phyloP scores from a whole-genome alignment of 1,140 invertebrate species.

The Drosophila kurseongensis region DNA sequence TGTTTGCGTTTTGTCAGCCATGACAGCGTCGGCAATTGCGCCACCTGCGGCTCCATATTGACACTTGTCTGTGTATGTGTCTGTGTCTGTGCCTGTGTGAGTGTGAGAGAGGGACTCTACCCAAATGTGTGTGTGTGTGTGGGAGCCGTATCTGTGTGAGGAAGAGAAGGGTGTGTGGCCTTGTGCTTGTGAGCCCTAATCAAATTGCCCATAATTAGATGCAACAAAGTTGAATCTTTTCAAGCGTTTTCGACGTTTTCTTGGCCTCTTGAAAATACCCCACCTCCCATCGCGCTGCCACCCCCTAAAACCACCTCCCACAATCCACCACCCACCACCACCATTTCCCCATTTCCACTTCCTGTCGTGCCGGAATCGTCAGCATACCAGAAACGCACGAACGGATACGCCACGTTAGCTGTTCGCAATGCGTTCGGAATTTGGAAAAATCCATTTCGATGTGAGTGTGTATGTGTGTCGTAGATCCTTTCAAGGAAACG shows the following conservation, averaged over 20 bases:
- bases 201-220: slow-evolving; percentile 72
- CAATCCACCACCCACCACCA: neutral
- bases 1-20: slow-evolving; percentile 77
- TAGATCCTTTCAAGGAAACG: slow-evolving; percentile 6
- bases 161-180: neutral
- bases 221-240: slow-evolving; percentile 58
- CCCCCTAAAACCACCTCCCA: slow-evolving; percentile 3
- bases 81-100: neutral
- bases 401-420: slow-evolving; percentile 53
- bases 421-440: slow-evolving; percentile 62
- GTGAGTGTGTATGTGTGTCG: neutral
- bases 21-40: slow-evolving; percentile 65
- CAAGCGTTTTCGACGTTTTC: slow-evolving; percentile 34
- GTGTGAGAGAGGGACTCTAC: neutral
- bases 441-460: slow-evolving; percentile 15
- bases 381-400: slow-evolving; percentile 52
- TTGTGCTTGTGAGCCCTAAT: slow-evolving; percentile 60
- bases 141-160: slow-evolving; percentile 4
- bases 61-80: slow-evolving; percentile 45
- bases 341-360: slow-evolving; percentile 27
- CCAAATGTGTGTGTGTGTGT: too few species aligned
- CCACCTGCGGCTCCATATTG: slow-evolving; percentile 78
- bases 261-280: neutral
- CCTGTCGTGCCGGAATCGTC: slow-evolving; percentile 49
- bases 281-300: neutral